Base-by-base conservation (phyloP, 2,797 vertebrate genomes). In the Phrynocephalus forsythii region DNA sequence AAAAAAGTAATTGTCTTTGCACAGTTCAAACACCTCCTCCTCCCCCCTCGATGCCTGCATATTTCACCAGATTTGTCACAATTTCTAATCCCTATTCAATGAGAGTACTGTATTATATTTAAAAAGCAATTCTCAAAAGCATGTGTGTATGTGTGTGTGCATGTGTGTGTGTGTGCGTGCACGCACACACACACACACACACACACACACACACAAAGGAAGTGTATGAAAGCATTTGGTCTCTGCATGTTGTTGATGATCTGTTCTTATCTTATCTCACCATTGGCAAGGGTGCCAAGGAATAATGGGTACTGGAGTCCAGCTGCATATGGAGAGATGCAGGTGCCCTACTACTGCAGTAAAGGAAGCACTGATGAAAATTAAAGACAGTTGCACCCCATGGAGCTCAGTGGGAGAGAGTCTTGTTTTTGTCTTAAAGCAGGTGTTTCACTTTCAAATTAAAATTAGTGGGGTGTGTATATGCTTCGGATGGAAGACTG, bases 1-100 rank as follows among this genome's bases (percentile, higher is more conserved):
- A 96, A 95, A 94, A 94, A 94, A 44, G 93, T 91, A 93, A 97
- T 96, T 97, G 96, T 96, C 96, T 96, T 96, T 96, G 95, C 95
- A 95, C 94, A 93, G 94, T 95, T 94, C 95, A 94, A 96, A 88
- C 38, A 50, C 69, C 52, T 18, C 28, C 73, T 56, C 60, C 22
- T 3, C 9, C 52, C 52, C 52, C 52, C 95, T 96, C 95, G 96
- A 93, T 90, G 96, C 96, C 94, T 94, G 96, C 94, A 96, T 94
- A 95, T 95, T 96, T 96, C 96, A 94, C 95, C 93, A 95, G 94
- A 95, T 95, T 95, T 96, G 92, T 95, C 93, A 92, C 96, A 95
- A 96, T 95, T 96, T 77, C 96, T 95, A 92, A 96, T 95, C 94
- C 94, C 86, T 95, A 90, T 82, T 95, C 95, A 95, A 69, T 1